Evolutionary conservation across 2,797 vertebrate genomes (phyloP), one percentile per base, ranked within the genome.

Genomic region (Labeo calbasu): DNA sequence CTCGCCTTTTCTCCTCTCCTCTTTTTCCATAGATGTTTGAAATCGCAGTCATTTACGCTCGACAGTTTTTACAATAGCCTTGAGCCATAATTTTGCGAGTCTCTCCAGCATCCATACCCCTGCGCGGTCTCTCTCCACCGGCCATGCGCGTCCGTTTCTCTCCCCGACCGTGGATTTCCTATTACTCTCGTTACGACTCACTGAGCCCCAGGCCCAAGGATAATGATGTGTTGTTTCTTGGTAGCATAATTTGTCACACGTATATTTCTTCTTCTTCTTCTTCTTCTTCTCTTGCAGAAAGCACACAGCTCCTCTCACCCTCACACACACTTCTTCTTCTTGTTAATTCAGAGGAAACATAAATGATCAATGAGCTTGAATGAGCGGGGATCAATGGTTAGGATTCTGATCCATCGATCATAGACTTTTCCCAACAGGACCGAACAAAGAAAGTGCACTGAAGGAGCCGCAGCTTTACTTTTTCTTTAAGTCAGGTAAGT

Each of bases 221-320:
- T 99, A 99, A 99, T 99, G 98, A 99, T 99, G 98, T 99, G 98
- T 99, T 99, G 98, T 99, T 99, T 99, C 98, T 99, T 99, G 98
- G 98, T 99, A 99, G 98, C 98, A 99, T 99, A 99, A 99, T 99
- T 99, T 99, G 98, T 99, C 98, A 99, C 98, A 99, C 98, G 98
- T 99, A 99, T 99, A 99, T 99, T 99, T 98, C 98, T 99, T 99
- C 95, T 96, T 96, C 98, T 99, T 99, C 95, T 96, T 95, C 95
- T 96, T 95, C 95, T 95, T 95, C 97, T 97, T 97, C 97, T 99
- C 97, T 98, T 98, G 97, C 97, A 99, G 97, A 99, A 98, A 99
- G 97, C 97, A 96, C 97, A 97, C 97, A 96, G 97, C 97, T 94
- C 95, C 95, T 95, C 96, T 96, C 96, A 95, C 96, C 96, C 96